Percentiles rank a stretch among this genome's conserved stretches.
Conservation (phyloP, 2,888 invertebrate species). For the Troilus luridus region DNA sequence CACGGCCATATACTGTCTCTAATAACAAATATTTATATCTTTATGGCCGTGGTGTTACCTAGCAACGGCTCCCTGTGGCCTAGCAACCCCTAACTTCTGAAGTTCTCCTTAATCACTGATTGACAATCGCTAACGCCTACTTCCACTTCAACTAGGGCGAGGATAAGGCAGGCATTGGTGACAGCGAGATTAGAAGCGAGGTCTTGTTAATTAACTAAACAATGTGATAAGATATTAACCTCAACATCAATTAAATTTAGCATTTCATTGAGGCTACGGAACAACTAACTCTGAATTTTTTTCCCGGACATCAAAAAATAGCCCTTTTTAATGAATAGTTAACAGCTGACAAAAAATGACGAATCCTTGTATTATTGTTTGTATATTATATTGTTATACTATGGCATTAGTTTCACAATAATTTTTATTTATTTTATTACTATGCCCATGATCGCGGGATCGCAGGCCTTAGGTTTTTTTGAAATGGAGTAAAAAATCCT, state of each 20-base stretch:
- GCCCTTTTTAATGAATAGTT: no score
- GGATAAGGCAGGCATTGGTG: neutral
- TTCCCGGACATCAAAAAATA: no score
- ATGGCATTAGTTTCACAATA: no score
- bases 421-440: no score
- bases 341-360: no score
- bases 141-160: neutral
- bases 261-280: neutral
- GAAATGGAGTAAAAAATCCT: no score
- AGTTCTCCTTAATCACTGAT: neutral
- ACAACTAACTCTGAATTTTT: neutral
- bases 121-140: conserved; percentile 11
- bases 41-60: neutral
- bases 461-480: no score
- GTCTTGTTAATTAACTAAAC: neutral
- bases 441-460: no score
- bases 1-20: conserved; percentile 35
- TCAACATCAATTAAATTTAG: neutral
- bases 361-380: no score
- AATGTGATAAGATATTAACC: neutral
- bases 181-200: neutral
- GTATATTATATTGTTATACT: no score
- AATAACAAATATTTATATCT: neutral
- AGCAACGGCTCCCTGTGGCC: no score
- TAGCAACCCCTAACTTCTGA: neutral